These are phyloP conservation scores for Catharus minimus DNA, from an alignment of 2,113 vertebrate species.

Conservation along the genomic window DNA sequence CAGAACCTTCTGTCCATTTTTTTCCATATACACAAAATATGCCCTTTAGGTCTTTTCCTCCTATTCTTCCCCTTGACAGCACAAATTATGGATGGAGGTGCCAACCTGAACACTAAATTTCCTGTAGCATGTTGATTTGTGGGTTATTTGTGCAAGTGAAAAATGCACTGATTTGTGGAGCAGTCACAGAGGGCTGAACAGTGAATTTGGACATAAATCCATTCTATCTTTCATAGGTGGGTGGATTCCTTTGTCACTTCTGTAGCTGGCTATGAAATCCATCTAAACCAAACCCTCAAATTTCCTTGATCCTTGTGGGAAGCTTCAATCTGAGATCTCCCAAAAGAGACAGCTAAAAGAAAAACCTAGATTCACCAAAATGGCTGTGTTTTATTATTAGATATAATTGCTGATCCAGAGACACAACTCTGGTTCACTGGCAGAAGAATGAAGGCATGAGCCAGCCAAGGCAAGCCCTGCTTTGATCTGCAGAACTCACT, in stretches of 20 bases:
- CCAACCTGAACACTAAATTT: conserved; percentile 31
- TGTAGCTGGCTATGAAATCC: background rate
- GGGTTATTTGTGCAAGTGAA: background rate
- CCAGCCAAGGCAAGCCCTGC: background rate
- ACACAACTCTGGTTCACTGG: background rate
- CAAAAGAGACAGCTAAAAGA: background rate
- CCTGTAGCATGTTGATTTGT: conserved; percentile 18
- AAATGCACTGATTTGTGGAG: background rate
- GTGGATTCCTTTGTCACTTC: background rate
- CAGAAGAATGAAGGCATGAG: background rate
- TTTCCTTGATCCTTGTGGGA: background rate
- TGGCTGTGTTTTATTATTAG: background rate
- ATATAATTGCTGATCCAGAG: background rate
- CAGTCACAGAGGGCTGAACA: background rate
- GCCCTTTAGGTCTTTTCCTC: conserved; percentile 45
- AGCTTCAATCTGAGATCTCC: background rate
- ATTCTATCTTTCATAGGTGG: background rate
- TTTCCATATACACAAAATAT: conserved; percentile 9
- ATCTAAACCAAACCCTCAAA: background rate
- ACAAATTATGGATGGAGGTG: conserved; percentile 1
- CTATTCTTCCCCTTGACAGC: background rate
- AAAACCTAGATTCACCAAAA: background rate
- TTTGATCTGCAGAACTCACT: background rate
- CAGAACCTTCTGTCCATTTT: conserved; percentile 14
- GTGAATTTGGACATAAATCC: background rate